These are phyloP conservation scores for Thrips palmi DNA, from an alignment of 1,140 invertebrate species.

Conservation along the genomic window DNA sequence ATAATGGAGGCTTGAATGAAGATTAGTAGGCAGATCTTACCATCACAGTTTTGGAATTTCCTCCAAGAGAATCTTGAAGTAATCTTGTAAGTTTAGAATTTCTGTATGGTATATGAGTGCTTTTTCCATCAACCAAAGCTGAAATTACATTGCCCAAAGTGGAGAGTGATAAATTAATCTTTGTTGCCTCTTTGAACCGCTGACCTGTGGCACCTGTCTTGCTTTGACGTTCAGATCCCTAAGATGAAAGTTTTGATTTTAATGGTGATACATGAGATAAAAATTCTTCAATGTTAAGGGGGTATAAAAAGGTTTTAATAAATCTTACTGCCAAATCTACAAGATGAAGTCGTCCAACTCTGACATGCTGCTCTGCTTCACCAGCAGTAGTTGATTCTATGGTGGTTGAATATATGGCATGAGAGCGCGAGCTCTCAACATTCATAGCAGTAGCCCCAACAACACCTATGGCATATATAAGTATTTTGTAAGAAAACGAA, in stretches of 20 bases:
- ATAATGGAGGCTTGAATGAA: not conserved
- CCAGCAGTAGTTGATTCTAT: conserved; percentile 58
- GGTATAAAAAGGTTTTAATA: no score
- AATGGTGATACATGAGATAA: no score
- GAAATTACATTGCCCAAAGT: conserved; percentile 91
- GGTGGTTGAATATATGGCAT: conserved; percentile 77
- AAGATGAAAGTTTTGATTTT: no score
- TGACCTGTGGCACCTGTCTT: conserved; percentile 83
- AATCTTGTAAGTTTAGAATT: conserved; percentile 87
- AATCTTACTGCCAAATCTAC: conserved; percentile 67
- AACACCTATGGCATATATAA: no score
- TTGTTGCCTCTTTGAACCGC: conserved; percentile 80
- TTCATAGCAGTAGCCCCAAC: conserved; percentile 78
- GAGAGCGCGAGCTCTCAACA: conserved; percentile 62
- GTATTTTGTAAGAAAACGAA: no score
- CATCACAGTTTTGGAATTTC: conserved; percentile 95
- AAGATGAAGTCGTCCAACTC: conserved; percentile 63
- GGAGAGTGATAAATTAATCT: conserved; percentile 88
- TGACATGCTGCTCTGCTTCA: conserved; percentile 40
- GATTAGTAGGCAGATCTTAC: no score
- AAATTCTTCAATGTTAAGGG: no score
- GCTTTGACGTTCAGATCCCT: conserved; percentile 74
- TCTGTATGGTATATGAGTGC: conserved; percentile 83
- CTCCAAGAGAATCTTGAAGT: conserved; percentile 85
- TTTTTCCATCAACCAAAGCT: conserved; percentile 83